A percentile compares a stretch with the other conserved stretches of the same genome.
These are phyloP conservation scores for Mormyrops attenuatus DNA, from an alignment of 2,797 vertebrate genomes.

Conservation along the genomic window DNA sequence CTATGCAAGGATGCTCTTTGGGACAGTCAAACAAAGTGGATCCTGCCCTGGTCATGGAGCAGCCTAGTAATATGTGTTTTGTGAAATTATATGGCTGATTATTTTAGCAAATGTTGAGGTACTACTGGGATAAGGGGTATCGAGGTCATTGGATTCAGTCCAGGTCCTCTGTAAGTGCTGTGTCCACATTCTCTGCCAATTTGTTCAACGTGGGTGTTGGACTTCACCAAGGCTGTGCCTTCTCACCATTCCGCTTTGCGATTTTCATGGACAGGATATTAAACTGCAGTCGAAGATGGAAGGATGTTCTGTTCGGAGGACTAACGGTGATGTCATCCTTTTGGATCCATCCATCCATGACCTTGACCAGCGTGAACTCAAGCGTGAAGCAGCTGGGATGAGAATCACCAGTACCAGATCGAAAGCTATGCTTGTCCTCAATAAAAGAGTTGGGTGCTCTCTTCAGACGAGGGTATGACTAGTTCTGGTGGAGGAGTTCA, in stretches of 20 bases:
- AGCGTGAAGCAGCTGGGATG: background rate
- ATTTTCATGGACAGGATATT: background rate
- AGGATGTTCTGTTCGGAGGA: background rate
- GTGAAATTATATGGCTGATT: background rate
- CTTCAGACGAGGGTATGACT: background rate
- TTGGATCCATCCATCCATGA: background rate
- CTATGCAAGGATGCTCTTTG: background rate
- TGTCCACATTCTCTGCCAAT: background rate
- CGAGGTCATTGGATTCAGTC: background rate
- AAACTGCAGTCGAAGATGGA: background rate
- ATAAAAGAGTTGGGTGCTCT: background rate
- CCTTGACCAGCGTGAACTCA: background rate
- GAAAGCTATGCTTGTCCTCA: background rate
- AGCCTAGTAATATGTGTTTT: background rate
- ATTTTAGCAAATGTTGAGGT: background rate
- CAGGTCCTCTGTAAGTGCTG: background rate
- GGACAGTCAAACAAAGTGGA: background rate
- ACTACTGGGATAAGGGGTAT: background rate
- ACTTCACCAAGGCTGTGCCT: background rate
- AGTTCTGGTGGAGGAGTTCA: background rate
- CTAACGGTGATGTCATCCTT: background rate
- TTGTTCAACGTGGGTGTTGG: background rate
- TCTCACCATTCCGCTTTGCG: background rate
- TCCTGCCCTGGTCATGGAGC: background rate
- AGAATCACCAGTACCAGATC: background rate